phyloP scores from a whole-genome alignment of 2,113 vertebrate genomes.

The Nannospalax galili region DNA sequence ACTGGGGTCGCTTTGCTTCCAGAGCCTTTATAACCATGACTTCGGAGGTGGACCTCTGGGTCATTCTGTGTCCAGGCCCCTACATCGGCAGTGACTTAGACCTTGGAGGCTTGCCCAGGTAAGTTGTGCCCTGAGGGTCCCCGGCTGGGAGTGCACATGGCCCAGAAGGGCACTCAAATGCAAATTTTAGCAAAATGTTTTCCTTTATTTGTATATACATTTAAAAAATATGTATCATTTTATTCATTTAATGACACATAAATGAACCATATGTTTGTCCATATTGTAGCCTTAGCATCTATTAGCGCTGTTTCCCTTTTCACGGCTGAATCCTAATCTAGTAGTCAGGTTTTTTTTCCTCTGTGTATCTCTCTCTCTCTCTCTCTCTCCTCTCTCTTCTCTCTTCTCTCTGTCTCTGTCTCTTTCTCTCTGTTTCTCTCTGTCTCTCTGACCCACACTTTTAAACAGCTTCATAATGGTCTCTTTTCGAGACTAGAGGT shows the following conservation, averaged over 20 bases:
- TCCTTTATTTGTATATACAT: neutral
- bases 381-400: neutral
- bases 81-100: constrained; percentile 95
- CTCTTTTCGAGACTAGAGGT: neutral
- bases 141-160: neutral
- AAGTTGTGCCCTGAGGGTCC: constrained; percentile 25
- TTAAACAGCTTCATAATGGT: neutral
- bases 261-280: neutral
- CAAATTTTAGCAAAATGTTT: neutral
- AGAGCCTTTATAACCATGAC: constrained; percentile 91
- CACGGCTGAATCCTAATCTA: neutral
- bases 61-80: constrained; percentile 93
- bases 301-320: neutral
- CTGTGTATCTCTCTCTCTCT: neutral
- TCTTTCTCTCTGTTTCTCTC: neutral
- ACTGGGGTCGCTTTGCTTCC: constrained; percentile 27
- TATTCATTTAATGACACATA: neutral
- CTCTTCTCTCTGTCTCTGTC: neutral
- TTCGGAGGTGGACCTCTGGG: constrained; percentile 90
- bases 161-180: neutral
- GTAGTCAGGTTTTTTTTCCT: neutral
- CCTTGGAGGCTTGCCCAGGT: constrained; percentile 95
- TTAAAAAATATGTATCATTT: neutral
- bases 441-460: no score
- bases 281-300: neutral